phyloP scores from a whole-genome alignment of 23 tunicate genomes.

The Oikopleura vanhoeffeni region DNA sequence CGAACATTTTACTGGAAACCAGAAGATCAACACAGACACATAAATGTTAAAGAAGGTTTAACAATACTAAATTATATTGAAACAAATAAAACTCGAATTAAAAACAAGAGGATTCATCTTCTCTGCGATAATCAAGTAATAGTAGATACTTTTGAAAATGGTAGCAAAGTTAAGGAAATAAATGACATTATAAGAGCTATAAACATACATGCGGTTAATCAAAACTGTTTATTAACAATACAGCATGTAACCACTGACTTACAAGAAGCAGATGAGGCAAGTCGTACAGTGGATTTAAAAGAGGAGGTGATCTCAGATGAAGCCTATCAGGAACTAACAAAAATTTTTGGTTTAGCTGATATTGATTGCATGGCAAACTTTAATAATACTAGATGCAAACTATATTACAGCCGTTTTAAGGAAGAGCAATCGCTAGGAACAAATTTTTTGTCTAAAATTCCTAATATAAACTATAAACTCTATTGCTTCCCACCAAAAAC shows the following conservation, averaged over 20 bases:
- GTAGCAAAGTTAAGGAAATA: no score
- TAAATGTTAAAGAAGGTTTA: neutral
- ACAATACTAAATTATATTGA: neutral
- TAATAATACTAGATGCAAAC: neutral
- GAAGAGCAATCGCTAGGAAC: no score
- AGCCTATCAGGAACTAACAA: no score
- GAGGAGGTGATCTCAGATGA: neutral
- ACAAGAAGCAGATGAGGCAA: neutral
- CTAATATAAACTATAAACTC: no score
- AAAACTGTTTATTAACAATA: neutral
- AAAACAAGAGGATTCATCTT: neutral
- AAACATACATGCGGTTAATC: neutral
- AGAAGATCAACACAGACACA: neutral
- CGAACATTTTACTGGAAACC: no score
- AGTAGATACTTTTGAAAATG: no score
- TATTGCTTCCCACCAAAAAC: no score
- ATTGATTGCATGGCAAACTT: neutral
- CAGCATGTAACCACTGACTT: neutral
- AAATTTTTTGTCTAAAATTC: no score
- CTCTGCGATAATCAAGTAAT: neutral
- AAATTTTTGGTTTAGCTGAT: no score
- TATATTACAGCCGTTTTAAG: no score
- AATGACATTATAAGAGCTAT: neutral
- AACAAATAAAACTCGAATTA: no score
- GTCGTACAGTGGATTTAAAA: neutral